Conservation (phyloP, 2,113 vertebrate genomes). For the Etia nguti region DNA sequence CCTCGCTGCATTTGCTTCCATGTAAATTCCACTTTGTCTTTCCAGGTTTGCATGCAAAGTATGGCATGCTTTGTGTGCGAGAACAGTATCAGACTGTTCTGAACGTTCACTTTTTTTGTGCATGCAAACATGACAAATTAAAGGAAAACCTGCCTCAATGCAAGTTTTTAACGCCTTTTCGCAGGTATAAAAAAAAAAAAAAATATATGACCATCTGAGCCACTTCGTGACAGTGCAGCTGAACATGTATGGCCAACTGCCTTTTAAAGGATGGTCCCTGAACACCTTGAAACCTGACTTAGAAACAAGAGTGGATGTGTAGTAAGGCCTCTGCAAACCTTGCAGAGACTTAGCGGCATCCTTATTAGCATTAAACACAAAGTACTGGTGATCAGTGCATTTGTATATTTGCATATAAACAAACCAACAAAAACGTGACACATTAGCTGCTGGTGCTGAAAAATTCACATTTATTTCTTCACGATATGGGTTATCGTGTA, state of each 20-base stretch:
- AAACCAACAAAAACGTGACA: background rate
- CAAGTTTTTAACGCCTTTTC: background rate
- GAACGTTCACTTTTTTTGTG: background rate
- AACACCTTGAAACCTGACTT: background rate
- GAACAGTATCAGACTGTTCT: background rate
- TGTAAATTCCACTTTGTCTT: conserved; percentile 23
- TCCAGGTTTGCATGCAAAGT: conserved; percentile 22
- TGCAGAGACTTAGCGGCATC: too few relatives aligned
- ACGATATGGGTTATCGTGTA: background rate
- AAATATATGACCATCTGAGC: background rate
- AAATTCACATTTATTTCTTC: background rate
- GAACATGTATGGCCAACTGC: background rate
- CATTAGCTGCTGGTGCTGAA: background rate
- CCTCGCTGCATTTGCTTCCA: conserved; percentile 28
- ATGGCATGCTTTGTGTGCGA: background rate
- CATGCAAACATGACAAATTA: background rate
- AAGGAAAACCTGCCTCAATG: background rate
- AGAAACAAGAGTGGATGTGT: background rate
- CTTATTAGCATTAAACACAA: background rate
- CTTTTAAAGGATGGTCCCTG: background rate
- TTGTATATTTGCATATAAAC: background rate
- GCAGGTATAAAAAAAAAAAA: background rate
- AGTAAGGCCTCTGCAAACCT: background rate
- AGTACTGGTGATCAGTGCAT: background rate
- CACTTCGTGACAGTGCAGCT: background rate